Conservation (phyloP, 2,888 invertebrate genomes). For the Drosophila longiperda region DNA sequence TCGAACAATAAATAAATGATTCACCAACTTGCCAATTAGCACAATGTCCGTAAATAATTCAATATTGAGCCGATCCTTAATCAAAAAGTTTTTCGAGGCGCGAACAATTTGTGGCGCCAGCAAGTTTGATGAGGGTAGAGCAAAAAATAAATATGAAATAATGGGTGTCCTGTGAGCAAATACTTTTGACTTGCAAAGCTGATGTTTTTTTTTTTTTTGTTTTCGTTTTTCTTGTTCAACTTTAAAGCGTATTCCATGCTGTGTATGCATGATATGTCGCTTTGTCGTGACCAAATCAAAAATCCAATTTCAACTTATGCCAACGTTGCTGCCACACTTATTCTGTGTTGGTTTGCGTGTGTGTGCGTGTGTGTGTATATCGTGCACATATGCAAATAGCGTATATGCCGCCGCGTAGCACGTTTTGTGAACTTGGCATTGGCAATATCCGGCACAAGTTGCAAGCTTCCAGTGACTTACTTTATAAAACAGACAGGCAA, state of each 20-base stretch:
- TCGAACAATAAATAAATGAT: not conserved
- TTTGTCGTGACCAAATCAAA: slow-evolving; percentile 41
- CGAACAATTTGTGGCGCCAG: slow-evolving; percentile 1
- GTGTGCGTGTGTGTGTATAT: slow-evolving; percentile 6
- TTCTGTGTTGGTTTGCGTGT: not conserved
- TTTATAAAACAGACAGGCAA: slow-evolving; percentile 37
- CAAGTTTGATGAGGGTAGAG: not conserved
- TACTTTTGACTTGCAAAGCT: slow-evolving; percentile 4
- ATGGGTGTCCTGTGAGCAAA: slow-evolving; percentile 25
- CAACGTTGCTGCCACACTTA: slow-evolving; percentile 5
- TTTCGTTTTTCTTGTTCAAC: not conserved
- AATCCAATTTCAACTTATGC: slow-evolving; percentile 51
- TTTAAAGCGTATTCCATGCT: slow-evolving; percentile 41
- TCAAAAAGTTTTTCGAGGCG: slow-evolving; percentile 3
- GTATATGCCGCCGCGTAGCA: slow-evolving; percentile 31
- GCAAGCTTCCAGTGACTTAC: slow-evolving; percentile 17
- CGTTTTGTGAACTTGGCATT: slow-evolving; percentile 30
- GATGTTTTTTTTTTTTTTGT: no score
- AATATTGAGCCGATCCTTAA: not conserved
- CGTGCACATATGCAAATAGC: slow-evolving; percentile 42
- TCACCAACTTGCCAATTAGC: not conserved
- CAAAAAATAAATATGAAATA: slow-evolving; percentile 2
- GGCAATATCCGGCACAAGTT: slow-evolving; percentile 28
- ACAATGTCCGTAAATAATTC: not conserved
- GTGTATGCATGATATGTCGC: slow-evolving; percentile 41